These are phyloP conservation scores for Scelioninae gen. 2 DNA, from an alignment of 2,888 invertebrate genomes.

Conservation along the genomic window DNA sequence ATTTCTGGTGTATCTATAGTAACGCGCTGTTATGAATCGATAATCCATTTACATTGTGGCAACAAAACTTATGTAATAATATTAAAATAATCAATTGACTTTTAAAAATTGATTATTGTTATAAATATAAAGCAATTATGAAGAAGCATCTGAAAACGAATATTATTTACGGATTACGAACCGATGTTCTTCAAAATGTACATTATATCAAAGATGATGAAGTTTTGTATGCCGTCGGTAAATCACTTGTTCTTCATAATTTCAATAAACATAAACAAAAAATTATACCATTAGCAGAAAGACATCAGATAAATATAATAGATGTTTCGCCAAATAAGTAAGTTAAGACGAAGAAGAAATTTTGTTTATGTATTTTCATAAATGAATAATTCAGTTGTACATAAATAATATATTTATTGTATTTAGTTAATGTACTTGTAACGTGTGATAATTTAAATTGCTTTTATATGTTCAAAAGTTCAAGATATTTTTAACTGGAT, in stretches of 20 bases:
- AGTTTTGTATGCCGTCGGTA: slow-evolving; percentile 87
- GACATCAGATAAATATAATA: slow-evolving; percentile 80
- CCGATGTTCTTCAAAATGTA: slow-evolving; percentile 82
- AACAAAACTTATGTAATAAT: neutral
- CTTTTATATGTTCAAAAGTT: no score
- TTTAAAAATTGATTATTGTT: neutral
- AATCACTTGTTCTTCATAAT: slow-evolving; percentile 85
- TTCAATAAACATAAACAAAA: slow-evolving; percentile 83
- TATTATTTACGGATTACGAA: slow-evolving; percentile 81
- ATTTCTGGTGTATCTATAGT: slow-evolving; percentile 18
- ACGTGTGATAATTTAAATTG: no score
- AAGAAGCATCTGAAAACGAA: no score
- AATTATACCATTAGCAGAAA: slow-evolving; percentile 83
- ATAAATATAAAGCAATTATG: slow-evolving; percentile 11
- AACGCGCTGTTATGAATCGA: slow-evolving; percentile 8
- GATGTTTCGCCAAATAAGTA: slow-evolving; percentile 83
- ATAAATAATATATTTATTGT: no score
- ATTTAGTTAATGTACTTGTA: no score
- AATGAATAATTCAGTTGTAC: no score
- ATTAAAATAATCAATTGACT: neutral
- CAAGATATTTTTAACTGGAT: no score
- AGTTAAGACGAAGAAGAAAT: no score
- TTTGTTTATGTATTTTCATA: slow-evolving; percentile 1
- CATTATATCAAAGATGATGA: slow-evolving; percentile 85
- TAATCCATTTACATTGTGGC: neutral